Base-by-base conservation (phyloP, 2,888 invertebrate genomes). In the Himalopsyche tibetana region DNA sequence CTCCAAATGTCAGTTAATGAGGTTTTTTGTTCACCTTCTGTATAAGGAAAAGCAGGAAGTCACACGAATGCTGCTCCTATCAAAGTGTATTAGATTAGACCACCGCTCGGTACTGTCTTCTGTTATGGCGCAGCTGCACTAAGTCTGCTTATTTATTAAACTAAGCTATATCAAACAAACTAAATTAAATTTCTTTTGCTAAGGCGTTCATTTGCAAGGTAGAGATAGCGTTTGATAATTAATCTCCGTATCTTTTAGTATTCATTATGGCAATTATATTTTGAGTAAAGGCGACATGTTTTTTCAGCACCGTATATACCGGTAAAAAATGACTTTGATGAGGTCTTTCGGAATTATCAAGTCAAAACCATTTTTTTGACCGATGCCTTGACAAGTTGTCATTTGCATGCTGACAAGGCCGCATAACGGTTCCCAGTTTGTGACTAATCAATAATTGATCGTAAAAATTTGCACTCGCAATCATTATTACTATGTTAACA, bases 1-100 rank as follows among this genome's bases (percentile, higher is more conserved):
- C 82, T 82, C 82, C 82, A 56, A 82, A 82, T 82, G 82, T 56
- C 82, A 82, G 56, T 36, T 82, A 82, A 82, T 82, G 82, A 82
- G 55, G 82, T 56, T 82, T 80, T 56, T 55, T 55, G 55, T 82
- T 40, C 40, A 56, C 55, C 82, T 38, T 55, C 82, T 40, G 19
- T 42, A 56, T 56, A 82, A 82, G 82, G 82, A 56, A 15, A 38
- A 82, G 82, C 82, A 82, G 82, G 82, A 82, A 82, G 82, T 56
- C 38, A 40, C 82, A 40, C 19, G 12, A 51, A n/a, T n/a, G 45
- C 80, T 51, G 80, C 80, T 45, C 19, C 80, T 45, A 80, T 80
- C 51, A 80, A 80, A 40, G 45, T 28, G 28, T 74, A 74, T 74
- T 74, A 74, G 74, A 74, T 74, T 74, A 74, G 74, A 74, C 74